Base-by-base conservation (phyloP, 2,797 vertebrate species). In the Neostethus bicornis region DNA sequence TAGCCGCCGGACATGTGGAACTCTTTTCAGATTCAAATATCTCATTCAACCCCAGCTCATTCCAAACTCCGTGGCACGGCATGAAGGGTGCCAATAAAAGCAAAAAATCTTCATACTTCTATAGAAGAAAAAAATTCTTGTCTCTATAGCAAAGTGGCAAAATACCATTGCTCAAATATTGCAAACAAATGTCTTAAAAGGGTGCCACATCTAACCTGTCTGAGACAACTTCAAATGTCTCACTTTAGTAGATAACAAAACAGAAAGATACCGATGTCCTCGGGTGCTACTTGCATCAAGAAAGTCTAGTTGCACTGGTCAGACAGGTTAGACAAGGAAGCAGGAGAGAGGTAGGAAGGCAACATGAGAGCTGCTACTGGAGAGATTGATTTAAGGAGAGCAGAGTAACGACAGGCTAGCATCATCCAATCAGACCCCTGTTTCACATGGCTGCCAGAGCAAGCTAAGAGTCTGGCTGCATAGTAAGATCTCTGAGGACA, bases 371-470 rank as follows among this genome's bases (percentile, higher is more conserved):
- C 42, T 45, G 75, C 64, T 51, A 77, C 65, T 34, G 38, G 35
- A 73, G 61, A 83, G 75, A 84, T 54, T 79, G 82, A 86, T 87
- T 80, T 72, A 78, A 77, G 52, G 65, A 77, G 75, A 75, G 77
- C 68, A 73, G 56, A 61, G 67, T 43, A 77, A 72, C 37, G 68
- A 83, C 79, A 77, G 70, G 34, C 51, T 7, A 46, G 58, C 70
- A 70, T 75, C 79, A 62, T 81, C 77, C 66, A 73, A 81, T 83
- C 85, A 80, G 73, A 63, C 65, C 66, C 51, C 38, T 32, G 69
- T 70, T 82, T 63, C 75, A 77, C 59, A 23, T 65, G 67, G 64
- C 67, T 75, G 63, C 47, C 51, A 63, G 72, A 78, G 76, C 61
- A 41, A 51, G 53, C 26, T 47, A 23, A 8, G 46, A 62, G 32